phyloP scores from a whole-genome alignment of 2,888 invertebrate species.

The Drosophila algonquin region DNA sequence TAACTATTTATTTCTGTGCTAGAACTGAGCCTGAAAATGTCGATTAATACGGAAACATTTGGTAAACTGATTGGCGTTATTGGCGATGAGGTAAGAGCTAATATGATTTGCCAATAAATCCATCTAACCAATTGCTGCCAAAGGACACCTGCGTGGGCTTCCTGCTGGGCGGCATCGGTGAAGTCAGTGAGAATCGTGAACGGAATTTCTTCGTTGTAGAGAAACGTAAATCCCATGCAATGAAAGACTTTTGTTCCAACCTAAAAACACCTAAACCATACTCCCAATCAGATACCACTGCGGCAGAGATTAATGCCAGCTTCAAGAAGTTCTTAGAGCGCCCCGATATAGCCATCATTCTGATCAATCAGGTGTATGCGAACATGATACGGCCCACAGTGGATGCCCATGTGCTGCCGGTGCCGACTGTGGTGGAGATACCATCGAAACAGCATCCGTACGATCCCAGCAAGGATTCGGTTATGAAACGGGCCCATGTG shows the following conservation, averaged over 20 bases:
- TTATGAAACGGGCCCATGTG: constrained; percentile 60
- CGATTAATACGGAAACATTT: constrained; percentile 11
- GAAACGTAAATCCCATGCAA: constrained; percentile 30
- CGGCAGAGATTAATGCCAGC: constrained; percentile 44
- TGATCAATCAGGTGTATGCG: constrained; percentile 65
- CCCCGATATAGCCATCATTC: constrained; percentile 59
- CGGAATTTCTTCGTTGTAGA: constrained; percentile 67
- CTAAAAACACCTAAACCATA: neutral
- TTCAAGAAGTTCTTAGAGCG: constrained; percentile 58
- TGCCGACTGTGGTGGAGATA: constrained; percentile 66
- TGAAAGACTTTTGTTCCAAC: neutral
- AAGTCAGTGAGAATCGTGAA: constrained; percentile 52
- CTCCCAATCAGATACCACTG: constrained; percentile 41
- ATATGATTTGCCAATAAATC: neutral
- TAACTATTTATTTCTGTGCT: neutral
- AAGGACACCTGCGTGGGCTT: constrained; percentile 70
- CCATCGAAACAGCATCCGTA: constrained; percentile 64
- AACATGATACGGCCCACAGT: constrained; percentile 58
- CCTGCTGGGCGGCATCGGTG: constrained; percentile 67
- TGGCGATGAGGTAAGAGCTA: constrained; percentile 60
- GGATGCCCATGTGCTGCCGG: constrained; percentile 52
- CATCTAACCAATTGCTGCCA: neutral
- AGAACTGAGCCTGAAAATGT: constrained; percentile 39
- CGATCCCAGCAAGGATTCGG: constrained; percentile 60
- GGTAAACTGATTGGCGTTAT: constrained; percentile 60